A percentile compares a stretch with the other conserved stretches of the same genome.
Conservation (phyloP, 1,140 invertebrate genomes). For the Tigriopus japonicus region DNA sequence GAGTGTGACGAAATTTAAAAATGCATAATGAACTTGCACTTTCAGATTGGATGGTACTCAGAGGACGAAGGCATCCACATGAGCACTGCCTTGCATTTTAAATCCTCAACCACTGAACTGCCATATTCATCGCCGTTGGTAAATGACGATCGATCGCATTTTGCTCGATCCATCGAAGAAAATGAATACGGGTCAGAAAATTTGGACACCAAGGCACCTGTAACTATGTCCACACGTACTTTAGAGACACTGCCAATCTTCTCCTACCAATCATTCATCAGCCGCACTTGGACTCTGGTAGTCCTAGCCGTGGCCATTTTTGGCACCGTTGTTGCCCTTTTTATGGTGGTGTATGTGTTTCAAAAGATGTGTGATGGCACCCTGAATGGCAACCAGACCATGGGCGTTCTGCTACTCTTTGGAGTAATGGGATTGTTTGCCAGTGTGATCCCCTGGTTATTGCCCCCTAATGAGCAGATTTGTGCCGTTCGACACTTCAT, state of each 20-base stretch:
- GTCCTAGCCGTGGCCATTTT: not conserved
- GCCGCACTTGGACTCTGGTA: not conserved
- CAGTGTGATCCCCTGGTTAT: conserved; percentile 2
- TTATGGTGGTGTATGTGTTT: conserved; percentile 13
- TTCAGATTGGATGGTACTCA: conserved; percentile 22
- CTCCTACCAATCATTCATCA: not conserved
- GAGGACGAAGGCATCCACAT: conserved; percentile 20
- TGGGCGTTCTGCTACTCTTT: conserved; percentile 7
- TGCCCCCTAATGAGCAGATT: not conserved
- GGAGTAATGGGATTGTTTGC: not conserved
- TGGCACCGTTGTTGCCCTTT: conserved; percentile 11
- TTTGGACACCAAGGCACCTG: not conserved
- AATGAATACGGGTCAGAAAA: not conserved
- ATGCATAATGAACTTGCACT: conserved; percentile 13
- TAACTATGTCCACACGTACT: too few relatives aligned
- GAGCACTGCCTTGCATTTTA: conserved; percentile 8
- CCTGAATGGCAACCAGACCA: conserved; percentile 11
- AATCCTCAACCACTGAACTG: not conserved
- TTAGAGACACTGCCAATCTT: not conserved
- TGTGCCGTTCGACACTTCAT: conserved; percentile 17
- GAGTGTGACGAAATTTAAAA: conserved; percentile 2
- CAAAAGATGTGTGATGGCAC: conserved; percentile 12
- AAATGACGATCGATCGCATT: not conserved
- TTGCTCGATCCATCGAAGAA: not conserved
- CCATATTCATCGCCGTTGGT: not conserved